These are phyloP conservation scores for Archilochus colubris DNA, from an alignment of 2,113 vertebrate genomes.

Conservation along the genomic window DNA sequence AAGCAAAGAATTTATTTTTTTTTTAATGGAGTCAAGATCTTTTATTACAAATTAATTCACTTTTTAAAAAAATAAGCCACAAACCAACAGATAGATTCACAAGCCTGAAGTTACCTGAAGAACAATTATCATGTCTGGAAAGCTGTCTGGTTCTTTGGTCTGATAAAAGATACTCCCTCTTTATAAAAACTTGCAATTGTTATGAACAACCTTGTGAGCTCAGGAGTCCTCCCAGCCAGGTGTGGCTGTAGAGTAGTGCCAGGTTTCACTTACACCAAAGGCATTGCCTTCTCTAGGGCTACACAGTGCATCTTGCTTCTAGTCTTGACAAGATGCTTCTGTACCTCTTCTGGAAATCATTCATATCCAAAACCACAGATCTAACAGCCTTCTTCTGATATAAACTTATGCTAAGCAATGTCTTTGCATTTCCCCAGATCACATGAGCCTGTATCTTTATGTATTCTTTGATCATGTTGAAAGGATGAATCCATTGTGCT, in stretches of 20 bases:
- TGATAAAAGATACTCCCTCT: neutral
- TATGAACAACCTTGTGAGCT: neutral
- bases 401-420: slow-evolving; percentile 60
- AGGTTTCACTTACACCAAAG: neutral
- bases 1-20: neutral
- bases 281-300: neutral
- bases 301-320: neutral
- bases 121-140: neutral
- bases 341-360: slow-evolving; percentile 41
- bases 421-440: slow-evolving; percentile 53
- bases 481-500: slow-evolving; percentile 57
- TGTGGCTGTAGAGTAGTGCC: neutral
- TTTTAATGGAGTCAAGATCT: neutral
- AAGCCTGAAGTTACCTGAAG: neutral
- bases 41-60: neutral
- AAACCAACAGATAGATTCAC: neutral
- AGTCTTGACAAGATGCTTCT: neutral
- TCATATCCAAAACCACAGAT: slow-evolving; percentile 7
- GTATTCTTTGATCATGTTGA: slow-evolving; percentile 68
- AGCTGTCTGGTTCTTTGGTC: neutral
- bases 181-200: neutral
- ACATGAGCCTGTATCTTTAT: slow-evolving; percentile 48
- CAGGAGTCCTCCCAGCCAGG: neutral
- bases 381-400: slow-evolving; percentile 55
- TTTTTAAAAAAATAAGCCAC: neutral